Evolutionary conservation across 2,888 invertebrate species (phyloP), one percentile per base, ranked within the genome.

Genomic region (Andrena camellia): DNA sequence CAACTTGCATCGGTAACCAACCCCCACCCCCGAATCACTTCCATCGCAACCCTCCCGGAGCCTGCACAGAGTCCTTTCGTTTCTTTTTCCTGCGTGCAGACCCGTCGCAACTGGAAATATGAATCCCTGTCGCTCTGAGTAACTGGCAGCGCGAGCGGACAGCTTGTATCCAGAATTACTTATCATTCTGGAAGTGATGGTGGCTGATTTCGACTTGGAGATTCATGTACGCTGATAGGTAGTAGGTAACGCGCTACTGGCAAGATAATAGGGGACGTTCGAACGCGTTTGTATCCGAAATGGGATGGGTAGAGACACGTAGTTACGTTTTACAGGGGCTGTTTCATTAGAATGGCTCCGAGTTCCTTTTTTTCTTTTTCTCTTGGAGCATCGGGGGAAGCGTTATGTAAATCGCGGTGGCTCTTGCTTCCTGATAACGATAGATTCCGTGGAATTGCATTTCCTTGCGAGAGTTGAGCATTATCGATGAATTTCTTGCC

Each of bases 1-100:
- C 87, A 88, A 68, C 83, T 81, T 81, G 83, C 89, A 89, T 88
- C 85, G 77, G 82, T 86, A 77, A 84, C 75, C 81, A 68, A n/a
- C 72, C 29, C 57, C 7, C 60, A 20, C 57, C 2, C 31, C 57
- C 67, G 20, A 10, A 50, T 8, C 57, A 10, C 4, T 31, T 20
- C 23, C 23, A 8, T 31, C 52, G 48, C 3, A 50, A 35, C 31
- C 64, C 35, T 10, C 29, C 20, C 67, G 23, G 10, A 33, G 4
- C 10, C 63, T 59, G 33, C 60, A n/a, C 26, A 42, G 26, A n/a
- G 17, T 23, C 26, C 71, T 71, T 23, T 66, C 71, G 75, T 48
- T 10, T 33, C 13, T 42, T 54, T 70, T 69, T 63, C 63, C 60
- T 17, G 26, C 7, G 7, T 33, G 23, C 33, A 31, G 33, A 57